Conservation (phyloP, 2,888 invertebrate species). For the Erebia ligea region DNA sequence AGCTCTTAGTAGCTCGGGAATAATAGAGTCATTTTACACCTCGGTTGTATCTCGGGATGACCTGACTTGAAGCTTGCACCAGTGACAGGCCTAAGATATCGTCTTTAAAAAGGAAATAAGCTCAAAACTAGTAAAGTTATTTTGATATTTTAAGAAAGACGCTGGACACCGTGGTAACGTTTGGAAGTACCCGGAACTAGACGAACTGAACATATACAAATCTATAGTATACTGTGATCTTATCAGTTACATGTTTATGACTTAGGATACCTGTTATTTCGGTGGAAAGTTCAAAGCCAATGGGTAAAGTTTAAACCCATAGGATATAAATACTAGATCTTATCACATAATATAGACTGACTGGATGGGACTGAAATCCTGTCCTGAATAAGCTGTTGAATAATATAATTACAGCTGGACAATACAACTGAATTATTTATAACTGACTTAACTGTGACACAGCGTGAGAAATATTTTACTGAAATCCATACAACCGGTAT, state of each 20-base stretch:
- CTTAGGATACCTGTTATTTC: too few species aligned
- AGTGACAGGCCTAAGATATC: conserved; percentile 54
- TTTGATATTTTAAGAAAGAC: not conserved
- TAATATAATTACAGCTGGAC: conserved; percentile 7
- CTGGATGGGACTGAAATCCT: not conserved
- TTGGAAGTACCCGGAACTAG: too few species aligned
- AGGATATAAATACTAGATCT: not conserved
- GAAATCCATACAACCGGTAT: not conserved
- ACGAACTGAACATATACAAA: too few species aligned
- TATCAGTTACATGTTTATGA: too few species aligned
- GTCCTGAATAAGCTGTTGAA: conserved; percentile 6
- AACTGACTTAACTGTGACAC: not conserved
- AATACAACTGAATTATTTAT: conserved; percentile 11
- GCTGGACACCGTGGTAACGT: too few species aligned
- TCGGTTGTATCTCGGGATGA: conserved; percentile 46
- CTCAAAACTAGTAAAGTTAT: not conserved
- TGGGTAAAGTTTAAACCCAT: not conserved
- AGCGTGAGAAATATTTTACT: conserved; percentile 17
- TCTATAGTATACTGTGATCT: too few species aligned
- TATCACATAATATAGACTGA: not conserved
- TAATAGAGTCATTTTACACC: not conserved
- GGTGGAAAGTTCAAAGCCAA: not conserved
- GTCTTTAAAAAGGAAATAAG: conserved; percentile 27
- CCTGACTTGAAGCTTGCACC: conserved; percentile 64
- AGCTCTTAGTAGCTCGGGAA: conserved; percentile 7